Base-by-base conservation (phyloP, 2,888 invertebrate species). In the Eurytoma adleriae region DNA sequence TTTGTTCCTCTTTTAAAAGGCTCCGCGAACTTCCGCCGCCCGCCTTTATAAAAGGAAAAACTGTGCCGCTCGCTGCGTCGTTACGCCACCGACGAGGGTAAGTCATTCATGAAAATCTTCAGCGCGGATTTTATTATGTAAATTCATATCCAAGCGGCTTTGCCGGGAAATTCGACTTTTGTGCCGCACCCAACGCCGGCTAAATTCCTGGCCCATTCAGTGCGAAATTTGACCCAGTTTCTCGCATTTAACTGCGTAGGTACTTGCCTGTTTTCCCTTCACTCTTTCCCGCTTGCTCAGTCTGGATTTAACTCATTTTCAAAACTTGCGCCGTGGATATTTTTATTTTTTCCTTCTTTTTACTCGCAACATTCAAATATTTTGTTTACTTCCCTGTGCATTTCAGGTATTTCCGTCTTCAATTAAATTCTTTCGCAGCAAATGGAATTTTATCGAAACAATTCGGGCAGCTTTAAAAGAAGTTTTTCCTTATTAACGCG, bases 1-100 rank as follows among this genome's bases (percentile, higher is more conserved):
- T 90, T 90, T 91, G 90, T 90, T 90, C 90, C 66, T 18, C 86
- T 89, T 89, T 87, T 86, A 85, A 87, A 87, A 89, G 87, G 83
- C 85, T 86, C 85, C 85, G 86, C 87, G 83, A 90, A 89, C 86
- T 90, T 90, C 85, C 86, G 86, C 88, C 40, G 10, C 40, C 40
- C 40, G 40, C 40, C 40, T 40, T 40, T 88, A 86, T 86, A 87
- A 87, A 68, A 57, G 52, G 40, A 68, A 69, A 78, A 72, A 78
- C 72, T 72, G 56, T 18, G 30, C 50, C 40, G 56, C 64, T n/a
- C n/a, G 20, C 18, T n/a, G 24, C 20, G 62, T 72, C 57, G 57
- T 72, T 78, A 66, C 24, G 48, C 48, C 67, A 3, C 3, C 14
- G 14, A 24, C 20, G 27, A 13, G 50, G 16, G 24, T 24, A 48